phyloP scores from a whole-genome alignment of 2,797 vertebrate genomes.

The Cuniculus paca region DNA sequence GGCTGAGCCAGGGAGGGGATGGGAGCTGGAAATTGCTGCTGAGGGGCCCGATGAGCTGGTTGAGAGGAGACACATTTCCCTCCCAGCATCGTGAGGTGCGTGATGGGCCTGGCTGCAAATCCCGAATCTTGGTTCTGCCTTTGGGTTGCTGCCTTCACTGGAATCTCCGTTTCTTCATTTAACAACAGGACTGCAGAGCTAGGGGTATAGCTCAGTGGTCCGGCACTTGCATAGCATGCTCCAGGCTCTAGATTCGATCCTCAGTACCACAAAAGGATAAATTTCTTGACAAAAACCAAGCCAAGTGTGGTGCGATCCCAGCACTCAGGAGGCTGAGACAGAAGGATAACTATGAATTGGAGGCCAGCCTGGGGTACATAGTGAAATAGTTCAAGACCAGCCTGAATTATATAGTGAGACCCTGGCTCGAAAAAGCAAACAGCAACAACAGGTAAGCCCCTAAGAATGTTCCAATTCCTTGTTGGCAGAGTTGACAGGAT shows the following conservation, averaged over 20 bases:
- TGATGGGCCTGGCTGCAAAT: background rate
- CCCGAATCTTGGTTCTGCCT: background rate
- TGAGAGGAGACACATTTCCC: background rate
- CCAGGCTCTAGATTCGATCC: background rate
- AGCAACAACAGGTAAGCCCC: background rate
- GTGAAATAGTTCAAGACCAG: background rate
- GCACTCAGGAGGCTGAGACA: background rate
- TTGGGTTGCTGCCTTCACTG: background rate
- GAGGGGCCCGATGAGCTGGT: background rate
- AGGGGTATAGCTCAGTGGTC: background rate
- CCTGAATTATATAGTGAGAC: background rate
- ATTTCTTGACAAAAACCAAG: background rate
- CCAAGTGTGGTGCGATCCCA: background rate
- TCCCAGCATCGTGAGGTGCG: background rate
- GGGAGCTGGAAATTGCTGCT: background rate
- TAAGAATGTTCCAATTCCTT: background rate
- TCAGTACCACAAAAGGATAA: background rate
- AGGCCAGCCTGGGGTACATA: background rate
- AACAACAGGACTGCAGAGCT: background rate
- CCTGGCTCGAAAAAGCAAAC: background rate
- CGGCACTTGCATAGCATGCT: background rate
- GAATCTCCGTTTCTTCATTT: background rate
- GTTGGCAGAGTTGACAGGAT: background rate
- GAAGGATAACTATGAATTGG: background rate
- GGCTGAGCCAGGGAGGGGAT: background rate